Conservation (phyloP, 2,888 invertebrate genomes). For the Entomobrya multifasciata region DNA sequence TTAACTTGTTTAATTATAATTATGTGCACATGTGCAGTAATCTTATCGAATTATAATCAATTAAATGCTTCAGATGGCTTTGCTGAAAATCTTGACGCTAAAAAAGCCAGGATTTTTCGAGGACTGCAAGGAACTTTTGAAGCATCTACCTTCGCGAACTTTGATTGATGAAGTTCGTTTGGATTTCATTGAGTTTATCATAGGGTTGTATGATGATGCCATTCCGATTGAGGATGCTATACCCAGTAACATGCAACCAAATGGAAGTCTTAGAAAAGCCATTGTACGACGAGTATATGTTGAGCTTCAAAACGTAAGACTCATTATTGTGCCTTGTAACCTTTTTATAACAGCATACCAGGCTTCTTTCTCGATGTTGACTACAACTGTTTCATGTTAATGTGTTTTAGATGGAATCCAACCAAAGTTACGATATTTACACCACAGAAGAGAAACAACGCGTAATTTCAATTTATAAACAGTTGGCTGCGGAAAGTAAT, state of each 20-base stretch:
- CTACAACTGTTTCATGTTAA: neutral
- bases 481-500: neutral
- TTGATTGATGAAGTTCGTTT: conserved; percentile 58
- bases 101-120: conserved; percentile 69
- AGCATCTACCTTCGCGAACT: conserved; percentile 71
- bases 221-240: conserved; percentile 51
- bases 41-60: neutral
- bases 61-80: conserved; percentile 72
- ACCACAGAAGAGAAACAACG: conserved; percentile 18
- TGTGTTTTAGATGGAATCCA: neutral
- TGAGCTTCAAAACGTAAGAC: conserved; percentile 42
- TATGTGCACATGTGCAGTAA: too few species aligned
- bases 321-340: too few species aligned
- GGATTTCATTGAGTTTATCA: conserved; percentile 53
- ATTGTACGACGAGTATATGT: neutral
- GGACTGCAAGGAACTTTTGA: conserved; percentile 76
- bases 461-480: conserved; percentile 12
- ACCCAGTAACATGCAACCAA: neutral
- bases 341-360: too few species aligned
- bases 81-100: conserved; percentile 71
- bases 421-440: neutral
- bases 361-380: too few species aligned
- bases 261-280: conserved; percentile 29
- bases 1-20: neutral
- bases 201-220: conserved; percentile 38